phyloP scores from a whole-genome alignment of 2,888 invertebrate species.

The Nymphalis c-album region DNA sequence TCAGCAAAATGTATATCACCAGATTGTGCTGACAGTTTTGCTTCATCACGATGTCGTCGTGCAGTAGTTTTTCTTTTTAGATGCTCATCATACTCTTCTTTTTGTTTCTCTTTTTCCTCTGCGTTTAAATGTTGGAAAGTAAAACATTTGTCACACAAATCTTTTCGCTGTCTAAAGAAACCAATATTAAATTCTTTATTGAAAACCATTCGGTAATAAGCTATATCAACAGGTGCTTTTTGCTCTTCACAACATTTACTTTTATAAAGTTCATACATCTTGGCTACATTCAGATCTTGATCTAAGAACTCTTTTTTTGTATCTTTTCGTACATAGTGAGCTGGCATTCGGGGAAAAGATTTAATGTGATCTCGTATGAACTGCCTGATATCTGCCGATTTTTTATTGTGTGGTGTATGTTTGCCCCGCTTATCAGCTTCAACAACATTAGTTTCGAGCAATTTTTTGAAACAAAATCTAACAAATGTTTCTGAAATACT shows the following conservation, averaged over 20 bases:
- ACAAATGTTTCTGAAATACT: background rate
- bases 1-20: slow-evolving; percentile 35
- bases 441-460: background rate
- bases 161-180: background rate
- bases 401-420: background rate
- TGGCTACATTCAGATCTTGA: background rate
- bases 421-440: background rate
- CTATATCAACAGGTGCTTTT: background rate
- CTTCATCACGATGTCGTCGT: slow-evolving; percentile 32
- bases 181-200: background rate
- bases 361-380: background rate
- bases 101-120: background rate
- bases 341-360: slow-evolving; percentile 16
- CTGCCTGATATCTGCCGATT: background rate
- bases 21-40: slow-evolving; percentile 31
- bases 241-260: slow-evolving; percentile 1
- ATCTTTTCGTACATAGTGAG: background rate
- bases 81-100: background rate
- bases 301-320: slow-evolving; percentile 3
- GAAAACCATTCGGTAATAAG: background rate
- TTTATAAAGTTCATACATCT: background rate
- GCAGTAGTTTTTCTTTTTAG: background rate
- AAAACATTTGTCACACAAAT: background rate
- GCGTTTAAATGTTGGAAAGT: background rate
- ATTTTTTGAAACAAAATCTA: background rate